Percentiles rank a stretch among this genome's conserved stretches.
phyloP scores from a whole-genome alignment of 2,797 vertebrate species.

The Coreius guichenoti region DNA sequence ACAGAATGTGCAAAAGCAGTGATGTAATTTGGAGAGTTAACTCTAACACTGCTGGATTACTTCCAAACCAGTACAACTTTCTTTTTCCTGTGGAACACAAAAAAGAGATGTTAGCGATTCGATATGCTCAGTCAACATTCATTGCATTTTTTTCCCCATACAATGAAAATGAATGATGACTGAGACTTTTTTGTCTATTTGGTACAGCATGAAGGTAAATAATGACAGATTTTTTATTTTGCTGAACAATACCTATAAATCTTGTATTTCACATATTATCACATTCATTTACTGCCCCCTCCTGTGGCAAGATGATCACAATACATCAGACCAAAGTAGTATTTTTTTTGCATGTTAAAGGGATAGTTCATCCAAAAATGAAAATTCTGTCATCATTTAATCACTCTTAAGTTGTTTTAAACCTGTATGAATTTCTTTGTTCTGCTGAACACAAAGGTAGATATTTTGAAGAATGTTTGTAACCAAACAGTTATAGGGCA shows the following conservation, averaged over 20 bases:
- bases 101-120: neutral
- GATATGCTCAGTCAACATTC: neutral
- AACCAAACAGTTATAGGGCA: neutral
- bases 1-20: slow-evolving; percentile 44
- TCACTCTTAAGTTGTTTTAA: neutral
- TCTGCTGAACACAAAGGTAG: neutral
- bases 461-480: neutral
- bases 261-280: neutral
- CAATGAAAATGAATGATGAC: neutral
- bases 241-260: neutral
- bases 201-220: neutral
- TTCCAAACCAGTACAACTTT: neutral
- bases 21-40: slow-evolving; percentile 74
- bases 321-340: neutral
- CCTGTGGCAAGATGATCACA: slow-evolving; percentile 49
- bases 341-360: neutral
- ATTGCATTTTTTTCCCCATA: neutral
- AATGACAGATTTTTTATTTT: too few relatives aligned
- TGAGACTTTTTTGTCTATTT: neutral
- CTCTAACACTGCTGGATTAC: slow-evolving; percentile 67
- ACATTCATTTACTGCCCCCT: slow-evolving; percentile 34
- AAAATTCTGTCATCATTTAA: neutral
- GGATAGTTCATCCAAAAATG: neutral
- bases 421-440: neutral
- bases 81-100: neutral